Percentiles rank a stretch among this genome's conserved stretches.
phyloP scores from a whole-genome alignment of 1,140 invertebrate species.

The Leptoteleia sp. region DNA sequence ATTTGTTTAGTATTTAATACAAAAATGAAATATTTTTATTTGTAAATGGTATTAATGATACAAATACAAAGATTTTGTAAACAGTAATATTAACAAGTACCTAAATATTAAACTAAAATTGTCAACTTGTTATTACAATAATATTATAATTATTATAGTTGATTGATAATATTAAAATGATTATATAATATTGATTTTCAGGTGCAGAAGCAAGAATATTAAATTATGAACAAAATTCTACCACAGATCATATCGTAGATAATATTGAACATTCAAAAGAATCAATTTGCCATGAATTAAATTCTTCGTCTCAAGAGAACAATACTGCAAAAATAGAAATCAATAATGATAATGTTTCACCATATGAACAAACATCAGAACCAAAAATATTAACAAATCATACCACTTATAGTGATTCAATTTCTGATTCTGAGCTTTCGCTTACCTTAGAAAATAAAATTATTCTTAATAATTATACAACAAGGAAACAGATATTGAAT shows the following conservation, averaged over 20 bases:
- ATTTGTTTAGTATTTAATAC: no score
- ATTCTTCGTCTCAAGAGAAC: not conserved
- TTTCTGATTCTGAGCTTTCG: not conserved
- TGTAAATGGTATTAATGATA: no score
- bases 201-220: not conserved
- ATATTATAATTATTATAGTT: no score
- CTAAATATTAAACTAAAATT: no score
- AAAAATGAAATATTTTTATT: no score
- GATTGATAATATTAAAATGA: no score
- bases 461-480: constrained; percentile 32
- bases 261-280: not conserved
- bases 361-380: not conserved
- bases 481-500: constrained; percentile 32
- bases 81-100: no score
- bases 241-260: not conserved
- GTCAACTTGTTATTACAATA: no score
- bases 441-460: constrained; percentile 28
- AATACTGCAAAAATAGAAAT: not conserved
- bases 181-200: no score
- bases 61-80: no score
- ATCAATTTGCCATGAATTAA: not conserved
- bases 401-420: constrained; percentile 1
- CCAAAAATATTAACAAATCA: not conserved
- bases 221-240: not conserved
- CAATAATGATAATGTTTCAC: not conserved